These are phyloP conservation scores for Acyrthosiphon pisum DNA, from an alignment of 1,140 invertebrate genomes.

Conservation along the genomic window DNA sequence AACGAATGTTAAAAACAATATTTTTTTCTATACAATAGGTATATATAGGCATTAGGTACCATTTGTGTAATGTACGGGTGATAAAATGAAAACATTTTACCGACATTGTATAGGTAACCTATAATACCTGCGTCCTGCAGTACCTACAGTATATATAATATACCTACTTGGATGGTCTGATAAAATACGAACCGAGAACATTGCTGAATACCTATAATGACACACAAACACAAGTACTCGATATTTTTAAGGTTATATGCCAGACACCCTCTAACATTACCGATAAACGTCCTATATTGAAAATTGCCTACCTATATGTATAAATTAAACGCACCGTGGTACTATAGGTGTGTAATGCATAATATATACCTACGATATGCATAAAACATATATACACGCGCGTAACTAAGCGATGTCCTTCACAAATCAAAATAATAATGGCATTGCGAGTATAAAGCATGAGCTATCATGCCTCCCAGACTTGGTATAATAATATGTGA, in stretches of 20 bases:
- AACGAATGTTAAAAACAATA: not conserved
- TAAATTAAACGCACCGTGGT: not conserved
- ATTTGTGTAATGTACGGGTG: not conserved
- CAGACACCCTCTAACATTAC: not conserved
- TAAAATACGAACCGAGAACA: no score
- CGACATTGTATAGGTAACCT: no score
- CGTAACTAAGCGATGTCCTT: not conserved
- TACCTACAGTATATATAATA: no score
- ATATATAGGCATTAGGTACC: no score
- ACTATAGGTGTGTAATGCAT: not conserved
- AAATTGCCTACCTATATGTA: not conserved
- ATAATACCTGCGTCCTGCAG: not conserved
- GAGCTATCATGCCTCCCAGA: not conserved
- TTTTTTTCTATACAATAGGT: not conserved
- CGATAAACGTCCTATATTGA: not conserved
- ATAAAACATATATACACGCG: not conserved
- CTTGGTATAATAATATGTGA: not conserved
- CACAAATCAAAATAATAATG: constrained; percentile 7
- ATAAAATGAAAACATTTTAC: not conserved
- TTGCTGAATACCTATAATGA: no score
- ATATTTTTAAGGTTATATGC: not conserved
- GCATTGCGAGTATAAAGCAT: not conserved
- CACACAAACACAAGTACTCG: not conserved
- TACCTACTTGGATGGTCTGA: no score
- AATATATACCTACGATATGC: not conserved